These are phyloP conservation scores for Pristionchus mayeri DNA, from an alignment of 2,888 invertebrate genomes.

Conservation along the genomic window DNA sequence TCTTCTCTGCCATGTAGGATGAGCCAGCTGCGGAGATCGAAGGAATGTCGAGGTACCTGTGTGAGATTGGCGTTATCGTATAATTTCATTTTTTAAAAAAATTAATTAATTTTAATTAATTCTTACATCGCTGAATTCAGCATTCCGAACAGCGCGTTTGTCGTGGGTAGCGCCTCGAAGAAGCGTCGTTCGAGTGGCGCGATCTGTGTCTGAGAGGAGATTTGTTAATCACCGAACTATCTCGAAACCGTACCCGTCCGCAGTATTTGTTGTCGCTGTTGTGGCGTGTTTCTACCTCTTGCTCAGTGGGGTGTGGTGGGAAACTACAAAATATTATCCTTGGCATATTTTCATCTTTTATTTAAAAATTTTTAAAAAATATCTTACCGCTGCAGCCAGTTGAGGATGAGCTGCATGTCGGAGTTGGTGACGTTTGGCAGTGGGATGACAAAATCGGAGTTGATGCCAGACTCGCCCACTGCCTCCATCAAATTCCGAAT, in stretches of 20 bases:
- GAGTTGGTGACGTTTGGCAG: conserved; percentile 14
- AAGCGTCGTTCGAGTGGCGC: conserved; percentile 46
- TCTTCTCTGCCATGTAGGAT: conserved; percentile 46
- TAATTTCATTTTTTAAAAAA: no score
- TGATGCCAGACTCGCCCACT: neutral
- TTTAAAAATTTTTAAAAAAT: no score
- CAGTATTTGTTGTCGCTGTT: conserved; percentile 48
- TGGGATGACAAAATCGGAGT: conserved; percentile 21
- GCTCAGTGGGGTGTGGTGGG: neutral
- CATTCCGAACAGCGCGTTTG: conserved; percentile 24
- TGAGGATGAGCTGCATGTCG: conserved; percentile 7
- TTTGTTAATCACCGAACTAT: neutral
- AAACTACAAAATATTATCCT: no score
- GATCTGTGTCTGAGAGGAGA: neutral
- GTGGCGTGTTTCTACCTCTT: conserved; percentile 40
- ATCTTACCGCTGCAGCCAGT: conserved; percentile 27
- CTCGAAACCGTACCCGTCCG: conserved; percentile 23
- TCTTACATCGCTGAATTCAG: conserved; percentile 50
- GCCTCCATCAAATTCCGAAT: conserved; percentile 40
- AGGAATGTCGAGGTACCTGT: conserved; percentile 51
- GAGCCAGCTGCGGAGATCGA: conserved; percentile 44
- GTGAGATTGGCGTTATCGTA: neutral
- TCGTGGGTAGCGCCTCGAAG: conserved; percentile 41
- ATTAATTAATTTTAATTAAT: neutral
- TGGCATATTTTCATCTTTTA: no score